phyloP scores from a whole-genome alignment of 1,140 invertebrate genomes.

The Neoseiulus cucumeris region DNA sequence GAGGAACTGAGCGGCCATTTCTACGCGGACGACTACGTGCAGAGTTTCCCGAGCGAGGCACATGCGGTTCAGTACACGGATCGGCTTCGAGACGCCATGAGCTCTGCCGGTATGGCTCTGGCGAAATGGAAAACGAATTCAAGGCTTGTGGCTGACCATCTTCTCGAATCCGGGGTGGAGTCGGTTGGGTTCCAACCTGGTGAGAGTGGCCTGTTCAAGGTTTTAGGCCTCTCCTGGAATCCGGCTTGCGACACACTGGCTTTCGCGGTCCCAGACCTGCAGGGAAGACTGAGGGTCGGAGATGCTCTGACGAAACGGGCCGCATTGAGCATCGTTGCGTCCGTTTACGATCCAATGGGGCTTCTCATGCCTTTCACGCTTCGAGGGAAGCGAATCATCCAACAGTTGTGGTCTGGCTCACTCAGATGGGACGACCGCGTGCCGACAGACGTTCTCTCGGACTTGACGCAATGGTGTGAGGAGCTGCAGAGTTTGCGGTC shows the following conservation, averaged over 20 bases:
- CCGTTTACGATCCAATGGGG: neutral
- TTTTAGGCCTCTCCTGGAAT: neutral
- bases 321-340: neutral
- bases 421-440: neutral
- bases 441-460: neutral
- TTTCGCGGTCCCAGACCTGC: neutral
- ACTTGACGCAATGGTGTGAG: neutral
- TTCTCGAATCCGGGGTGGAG: neutral
- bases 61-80: neutral
- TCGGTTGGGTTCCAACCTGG: neutral
- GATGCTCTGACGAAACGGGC: neutral
- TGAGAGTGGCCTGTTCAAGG: neutral
- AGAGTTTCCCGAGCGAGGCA: neutral
- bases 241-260: neutral
- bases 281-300: neutral
- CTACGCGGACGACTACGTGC: neutral
- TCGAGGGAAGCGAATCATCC: neutral
- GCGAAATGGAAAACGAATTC: neutral
- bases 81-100: neutral
- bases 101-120: neutral
- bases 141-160: neutral
- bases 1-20: neutral
- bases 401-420: neutral
- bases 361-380: neutral
- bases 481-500: neutral